These are phyloP conservation scores for Agrotis puta DNA, from an alignment of 2,888 invertebrate genomes.

Conservation along the genomic window DNA sequence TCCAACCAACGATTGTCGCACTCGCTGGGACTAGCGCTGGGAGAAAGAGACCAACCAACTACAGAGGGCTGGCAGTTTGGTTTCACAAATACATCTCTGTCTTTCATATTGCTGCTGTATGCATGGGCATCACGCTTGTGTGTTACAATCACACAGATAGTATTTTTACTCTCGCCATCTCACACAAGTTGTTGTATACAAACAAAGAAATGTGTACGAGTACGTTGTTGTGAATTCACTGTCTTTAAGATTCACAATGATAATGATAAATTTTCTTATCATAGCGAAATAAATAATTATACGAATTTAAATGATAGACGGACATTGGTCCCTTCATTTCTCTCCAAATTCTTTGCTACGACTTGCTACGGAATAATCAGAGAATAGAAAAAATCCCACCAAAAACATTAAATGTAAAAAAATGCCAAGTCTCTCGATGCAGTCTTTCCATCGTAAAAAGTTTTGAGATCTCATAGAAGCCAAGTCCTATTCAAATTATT, in stretches of 20 bases:
- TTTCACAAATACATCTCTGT: conserved; percentile 71
- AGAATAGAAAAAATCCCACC: conserved; percentile 25
- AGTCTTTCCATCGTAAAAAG: too few relatives aligned
- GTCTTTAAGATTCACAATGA: background rate
- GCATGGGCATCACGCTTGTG: conserved; percentile 49
- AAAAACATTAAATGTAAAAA: too few relatives aligned
- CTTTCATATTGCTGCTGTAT: conserved; percentile 64
- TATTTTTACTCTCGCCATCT: conserved; percentile 45
- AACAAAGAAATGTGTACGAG: conserved; percentile 32
- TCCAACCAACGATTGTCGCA: conserved; percentile 45
- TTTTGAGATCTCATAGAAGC: too few relatives aligned
- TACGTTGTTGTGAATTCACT: conserved; percentile 7
- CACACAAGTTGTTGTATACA: conserved; percentile 29
- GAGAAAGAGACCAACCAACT: conserved; percentile 64
- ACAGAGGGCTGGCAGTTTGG: conserved; percentile 60
- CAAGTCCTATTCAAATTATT: too few relatives aligned
- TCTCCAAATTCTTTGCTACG: background rate
- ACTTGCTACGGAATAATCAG: background rate
- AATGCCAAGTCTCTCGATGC: too few relatives aligned
- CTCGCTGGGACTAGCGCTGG: conserved; percentile 43
- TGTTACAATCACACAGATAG: conserved; percentile 53
- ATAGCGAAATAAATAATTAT: background rate
- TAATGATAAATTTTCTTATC: background rate
- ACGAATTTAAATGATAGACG: too few relatives aligned
- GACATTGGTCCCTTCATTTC: background rate